Evolutionary conservation across 2,797 vertebrate species (phyloP).

Genomic region (Hypotaenidia okinawae): DNA sequence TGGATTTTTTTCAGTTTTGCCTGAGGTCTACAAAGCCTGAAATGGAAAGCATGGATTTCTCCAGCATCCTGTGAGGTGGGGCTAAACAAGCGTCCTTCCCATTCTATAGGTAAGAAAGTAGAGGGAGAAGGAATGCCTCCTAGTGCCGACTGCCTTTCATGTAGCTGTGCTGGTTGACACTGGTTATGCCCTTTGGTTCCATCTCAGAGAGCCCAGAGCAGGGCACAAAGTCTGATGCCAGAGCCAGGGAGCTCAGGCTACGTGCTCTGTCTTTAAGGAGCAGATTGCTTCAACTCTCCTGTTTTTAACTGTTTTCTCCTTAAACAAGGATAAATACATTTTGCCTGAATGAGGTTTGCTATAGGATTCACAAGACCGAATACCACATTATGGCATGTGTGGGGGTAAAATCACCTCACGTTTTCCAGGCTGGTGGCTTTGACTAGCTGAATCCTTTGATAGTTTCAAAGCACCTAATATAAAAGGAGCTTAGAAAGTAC

Average conservation of each 20-base stretch:
- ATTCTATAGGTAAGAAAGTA: background rate
- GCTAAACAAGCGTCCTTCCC: background rate
- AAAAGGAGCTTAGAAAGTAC: conserved; percentile 18
- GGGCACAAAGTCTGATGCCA: background rate
- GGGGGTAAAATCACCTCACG: background rate
- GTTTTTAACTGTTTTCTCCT: background rate
- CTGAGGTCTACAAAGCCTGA: background rate
- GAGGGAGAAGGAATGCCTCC: background rate
- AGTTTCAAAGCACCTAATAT: conserved; percentile 6
- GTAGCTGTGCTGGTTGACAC: background rate
- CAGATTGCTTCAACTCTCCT: background rate
- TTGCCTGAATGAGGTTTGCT: background rate
- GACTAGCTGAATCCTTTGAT: background rate
- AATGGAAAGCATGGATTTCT: background rate
- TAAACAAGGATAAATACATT: background rate
- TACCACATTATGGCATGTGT: background rate
- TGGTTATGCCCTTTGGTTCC: background rate
- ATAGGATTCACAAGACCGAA: background rate
- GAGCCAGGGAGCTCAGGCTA: background rate
- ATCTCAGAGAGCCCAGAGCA: background rate
- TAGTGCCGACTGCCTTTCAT: rapidly evolving
- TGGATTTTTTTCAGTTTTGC: background rate
- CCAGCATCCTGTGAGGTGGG: background rate
- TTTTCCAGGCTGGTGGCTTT: background rate
- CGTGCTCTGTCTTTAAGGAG: background rate